Percentiles rank a stretch among this genome's conserved stretches.
These are phyloP conservation scores for Dipus sagitta DNA, from an alignment of 2,797 vertebrate species.

Conservation along the genomic window DNA sequence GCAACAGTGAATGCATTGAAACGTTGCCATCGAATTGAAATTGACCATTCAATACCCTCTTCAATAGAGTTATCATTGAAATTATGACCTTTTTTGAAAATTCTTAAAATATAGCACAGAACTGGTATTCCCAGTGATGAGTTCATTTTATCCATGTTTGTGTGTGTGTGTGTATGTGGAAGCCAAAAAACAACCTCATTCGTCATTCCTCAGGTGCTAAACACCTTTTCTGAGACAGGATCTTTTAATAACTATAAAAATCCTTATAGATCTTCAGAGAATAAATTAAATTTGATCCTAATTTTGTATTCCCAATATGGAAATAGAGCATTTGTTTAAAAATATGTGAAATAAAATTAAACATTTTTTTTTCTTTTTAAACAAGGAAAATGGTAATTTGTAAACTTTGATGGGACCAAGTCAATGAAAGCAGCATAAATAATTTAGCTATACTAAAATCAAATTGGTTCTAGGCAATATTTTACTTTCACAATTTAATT, in stretches of 20 bases:
- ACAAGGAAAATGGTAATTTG: background rate
- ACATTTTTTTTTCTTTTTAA: slow-evolving; percentile 1
- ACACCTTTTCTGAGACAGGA: too few species aligned
- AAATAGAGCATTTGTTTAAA: background rate
- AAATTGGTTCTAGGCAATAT: background rate
- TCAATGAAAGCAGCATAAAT: background rate
- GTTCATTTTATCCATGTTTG: background rate
- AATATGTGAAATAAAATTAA: background rate
- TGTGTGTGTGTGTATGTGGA: too few species aligned
- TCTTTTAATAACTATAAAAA: too few species aligned
- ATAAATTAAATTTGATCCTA: slow-evolving; percentile 5
- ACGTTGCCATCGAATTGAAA: background rate
- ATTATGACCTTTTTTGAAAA: background rate
- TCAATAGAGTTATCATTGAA: background rate
- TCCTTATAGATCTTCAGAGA: too few species aligned
- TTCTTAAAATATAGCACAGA: slow-evolving; percentile 9
- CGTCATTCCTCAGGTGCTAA: too few species aligned
- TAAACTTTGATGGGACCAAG: background rate
- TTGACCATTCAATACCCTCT: background rate
- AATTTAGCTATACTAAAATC: slow-evolving; percentile 10
- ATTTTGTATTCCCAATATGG: background rate
- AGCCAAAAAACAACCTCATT: too few species aligned
- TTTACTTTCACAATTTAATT: background rate
- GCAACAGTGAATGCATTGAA: background rate
- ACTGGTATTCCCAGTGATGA: background rate